Evolutionary conservation across 1,140 invertebrate genomes (phyloP).

Genomic region (Parapsyche elsis): DNA sequence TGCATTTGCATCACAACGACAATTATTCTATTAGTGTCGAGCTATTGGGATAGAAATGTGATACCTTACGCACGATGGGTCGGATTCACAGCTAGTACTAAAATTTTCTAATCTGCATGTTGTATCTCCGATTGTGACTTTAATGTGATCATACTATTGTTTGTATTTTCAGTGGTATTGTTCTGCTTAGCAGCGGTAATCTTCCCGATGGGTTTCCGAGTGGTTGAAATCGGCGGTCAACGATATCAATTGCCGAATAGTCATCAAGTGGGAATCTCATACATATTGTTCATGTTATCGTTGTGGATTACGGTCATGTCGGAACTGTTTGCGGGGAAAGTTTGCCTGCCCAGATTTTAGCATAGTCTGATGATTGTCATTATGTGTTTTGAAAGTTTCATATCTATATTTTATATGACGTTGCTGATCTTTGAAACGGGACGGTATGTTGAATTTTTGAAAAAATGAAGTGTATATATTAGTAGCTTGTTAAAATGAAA

Average conservation of each 20-base stretch:
- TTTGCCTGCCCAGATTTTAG: slow-evolving; percentile 94
- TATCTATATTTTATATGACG: neutral
- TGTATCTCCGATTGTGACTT: too few relatives aligned
- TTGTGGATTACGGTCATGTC: slow-evolving; percentile 97
- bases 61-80: slow-evolving; percentile 94
- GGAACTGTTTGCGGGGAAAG: slow-evolving; percentile 97
- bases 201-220: slow-evolving; percentile 95
- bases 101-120: too few relatives aligned
- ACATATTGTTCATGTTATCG: slow-evolving; percentile 94
- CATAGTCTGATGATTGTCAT: neutral
- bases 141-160: slow-evolving; percentile 10
- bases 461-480: too few relatives aligned
- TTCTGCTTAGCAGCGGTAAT: slow-evolving; percentile 96
- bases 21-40: slow-evolving; percentile 86
- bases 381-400: neutral
- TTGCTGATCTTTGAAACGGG: neutral
- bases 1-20: slow-evolving; percentile 94
- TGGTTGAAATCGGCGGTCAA: slow-evolving; percentile 95
- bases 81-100: slow-evolving; percentile 90
- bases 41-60: slow-evolving; percentile 91
- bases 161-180: slow-evolving; percentile 84
- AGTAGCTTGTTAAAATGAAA: too few relatives aligned
- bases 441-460: too few relatives aligned
- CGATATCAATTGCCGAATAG: slow-evolving; percentile 95
- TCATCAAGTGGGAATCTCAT: slow-evolving; percentile 95